Base-by-base conservation (phyloP, 2,797 vertebrate species). In the Hippoglossus hippoglossus region DNA sequence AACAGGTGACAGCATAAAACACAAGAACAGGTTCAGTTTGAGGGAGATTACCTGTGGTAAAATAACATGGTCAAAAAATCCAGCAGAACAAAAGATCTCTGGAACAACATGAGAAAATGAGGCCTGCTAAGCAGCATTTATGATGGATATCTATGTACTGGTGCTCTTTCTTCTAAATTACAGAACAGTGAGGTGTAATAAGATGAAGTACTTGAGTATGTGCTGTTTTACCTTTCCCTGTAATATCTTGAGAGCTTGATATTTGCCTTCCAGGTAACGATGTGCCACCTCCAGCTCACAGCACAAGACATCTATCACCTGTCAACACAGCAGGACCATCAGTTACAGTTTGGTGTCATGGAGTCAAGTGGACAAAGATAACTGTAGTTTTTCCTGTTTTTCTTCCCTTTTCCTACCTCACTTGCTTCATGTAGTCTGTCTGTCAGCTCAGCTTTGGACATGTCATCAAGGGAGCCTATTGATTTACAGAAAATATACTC, bases 181-280 rank as follows among this genome's bases (percentile, higher is more conserved):
- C 39, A 41, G 39, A 41, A 41, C 39, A 41, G 39, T 16, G 39
- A 41, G 5, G 31, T 34, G 31, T 34, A 34, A 34, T 44, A 16
- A 44, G 16, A 46, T 46, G 44, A 46, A 46, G 34, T 2, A 8
- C 7, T 31, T 41, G 39, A 41, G 39, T 41, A 16, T 54, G 51
- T 53, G 61, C 22, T 39, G 3, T 5, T 50, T 2, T 93, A 98
- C 97, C 94, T 97, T 96, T 80, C 94, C 96, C 77, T 98, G 96
- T 52, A 99, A 83, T 84, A 98, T 96, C 93, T 95, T 96, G 67
- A 99, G 69, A 71, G 97, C 97, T 94, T 96, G 95, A 31, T 96
- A 96, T 92, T 99, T 99, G 39, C 96, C 96, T 89, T 97, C 94
- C 36, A 98, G 94, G 83, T 96, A 96, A 59, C 95, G 95, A 71